These are phyloP conservation scores for Rutilus rutilus DNA, from an alignment of 2,113 vertebrate species.

Conservation along the genomic window DNA sequence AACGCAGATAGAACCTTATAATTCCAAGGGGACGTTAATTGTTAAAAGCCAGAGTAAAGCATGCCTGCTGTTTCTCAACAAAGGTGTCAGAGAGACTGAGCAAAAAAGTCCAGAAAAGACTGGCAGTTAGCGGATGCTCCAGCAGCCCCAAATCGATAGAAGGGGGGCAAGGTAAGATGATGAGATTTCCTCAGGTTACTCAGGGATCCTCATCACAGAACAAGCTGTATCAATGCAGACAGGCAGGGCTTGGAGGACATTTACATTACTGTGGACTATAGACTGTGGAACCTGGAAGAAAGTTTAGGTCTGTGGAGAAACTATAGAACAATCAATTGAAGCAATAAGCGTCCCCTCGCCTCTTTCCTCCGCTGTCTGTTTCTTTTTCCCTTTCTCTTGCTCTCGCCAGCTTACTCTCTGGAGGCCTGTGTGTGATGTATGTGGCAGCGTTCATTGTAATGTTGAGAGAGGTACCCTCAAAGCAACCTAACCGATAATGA, in stretches of 20 bases:
- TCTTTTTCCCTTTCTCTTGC: constrained; percentile 13
- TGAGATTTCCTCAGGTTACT: constrained; percentile 13
- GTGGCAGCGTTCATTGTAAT: neutral
- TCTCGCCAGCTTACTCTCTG: constrained; percentile 21
- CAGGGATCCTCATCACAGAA: constrained; percentile 7
- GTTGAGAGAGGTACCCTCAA: constrained; percentile 10
- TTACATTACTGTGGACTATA: constrained; percentile 2
- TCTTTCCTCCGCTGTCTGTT: neutral
- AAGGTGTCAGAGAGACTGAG: neutral
- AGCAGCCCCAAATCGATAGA: neutral
- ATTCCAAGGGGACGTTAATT: no score
- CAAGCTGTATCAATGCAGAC: neutral
- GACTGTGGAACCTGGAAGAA: constrained; percentile 14
- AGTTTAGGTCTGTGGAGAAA: neutral
- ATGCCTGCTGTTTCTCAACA: constrained; percentile 12
- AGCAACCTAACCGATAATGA: constrained; percentile 25
- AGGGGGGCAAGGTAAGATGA: neutral
- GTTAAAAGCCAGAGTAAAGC: neutral
- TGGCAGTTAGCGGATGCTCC: neutral
- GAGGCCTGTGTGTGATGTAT: constrained; percentile 23
- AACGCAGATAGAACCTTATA: no score
- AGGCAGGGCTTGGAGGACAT: neutral
- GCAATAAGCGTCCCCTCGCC: neutral
- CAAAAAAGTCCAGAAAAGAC: neutral
- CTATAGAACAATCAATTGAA: constrained; percentile 38